Conservation (phyloP, 2,888 invertebrate species). For the Arrhopalites spinosus region DNA sequence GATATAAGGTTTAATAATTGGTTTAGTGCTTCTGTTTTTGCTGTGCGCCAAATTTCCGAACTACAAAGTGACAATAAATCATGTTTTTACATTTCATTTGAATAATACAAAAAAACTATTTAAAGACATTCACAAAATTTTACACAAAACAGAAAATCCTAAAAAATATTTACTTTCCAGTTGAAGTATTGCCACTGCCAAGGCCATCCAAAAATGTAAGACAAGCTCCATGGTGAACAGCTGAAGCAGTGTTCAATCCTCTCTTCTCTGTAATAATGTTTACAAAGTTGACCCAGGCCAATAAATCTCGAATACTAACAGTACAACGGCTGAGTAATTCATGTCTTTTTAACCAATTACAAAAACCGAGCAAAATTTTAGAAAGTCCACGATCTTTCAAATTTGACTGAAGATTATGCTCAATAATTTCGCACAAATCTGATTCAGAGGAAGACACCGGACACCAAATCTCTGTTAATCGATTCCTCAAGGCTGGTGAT, state of each 20-base stretch:
- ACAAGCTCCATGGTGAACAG: constrained; percentile 87
- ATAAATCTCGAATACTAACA: constrained; percentile 86
- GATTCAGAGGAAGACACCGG: constrained; percentile 72
- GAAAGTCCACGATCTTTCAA: constrained; percentile 74
- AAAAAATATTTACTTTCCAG: constrained; percentile 64
- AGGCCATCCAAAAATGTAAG: constrained; percentile 90
- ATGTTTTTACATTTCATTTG: neutral
- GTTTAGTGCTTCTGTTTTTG: neutral
- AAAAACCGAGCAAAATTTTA: constrained; percentile 58
- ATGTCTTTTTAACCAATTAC: constrained; percentile 49
- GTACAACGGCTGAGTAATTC: constrained; percentile 66
- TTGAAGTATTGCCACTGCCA: constrained; percentile 79
- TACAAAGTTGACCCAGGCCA: constrained; percentile 91
- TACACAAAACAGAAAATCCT: neutral
- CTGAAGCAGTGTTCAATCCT: constrained; percentile 63
- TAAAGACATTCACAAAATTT: neutral
- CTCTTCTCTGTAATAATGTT: constrained; percentile 65
- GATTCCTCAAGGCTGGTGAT: constrained; percentile 93
- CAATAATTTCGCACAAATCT: constrained; percentile 80
- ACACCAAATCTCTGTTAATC: constrained; percentile 99
- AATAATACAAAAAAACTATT: neutral
- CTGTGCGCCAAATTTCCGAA: neutral
- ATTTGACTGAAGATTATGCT: constrained; percentile 72
- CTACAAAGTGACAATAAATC: neutral
- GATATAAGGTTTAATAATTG: neutral